A percentile compares a stretch with the other conserved stretches of the same genome.
Conservation (phyloP, 1,140 invertebrate species). For the Atta texana region DNA sequence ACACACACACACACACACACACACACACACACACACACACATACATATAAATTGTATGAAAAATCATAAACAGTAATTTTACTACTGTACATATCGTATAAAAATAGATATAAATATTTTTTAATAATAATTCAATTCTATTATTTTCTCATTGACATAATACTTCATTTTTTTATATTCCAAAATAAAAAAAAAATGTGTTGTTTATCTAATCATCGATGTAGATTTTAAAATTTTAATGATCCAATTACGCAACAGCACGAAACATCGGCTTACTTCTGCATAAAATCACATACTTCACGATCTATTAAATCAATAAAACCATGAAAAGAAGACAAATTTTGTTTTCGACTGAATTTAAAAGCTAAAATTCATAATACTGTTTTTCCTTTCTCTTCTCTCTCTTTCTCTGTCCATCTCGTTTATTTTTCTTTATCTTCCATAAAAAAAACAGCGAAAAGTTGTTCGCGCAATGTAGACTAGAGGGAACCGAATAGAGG, state of each 20-base stretch:
- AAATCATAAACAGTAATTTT: background rate
- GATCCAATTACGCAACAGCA: background rate
- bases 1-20: too few relatives aligned
- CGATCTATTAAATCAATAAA: background rate
- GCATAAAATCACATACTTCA: conserved; percentile 15
- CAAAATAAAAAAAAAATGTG: conserved; percentile 48
- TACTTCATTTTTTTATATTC: background rate
- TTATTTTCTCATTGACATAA: conserved; percentile 22
- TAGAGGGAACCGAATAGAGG: conserved; percentile 1
- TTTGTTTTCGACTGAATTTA: conserved; percentile 76
- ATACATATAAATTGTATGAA: background rate
- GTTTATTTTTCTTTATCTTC: background rate
- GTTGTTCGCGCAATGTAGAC: conserved; percentile 51
- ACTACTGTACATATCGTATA: background rate
- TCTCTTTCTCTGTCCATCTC: background rate
- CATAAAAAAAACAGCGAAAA: conserved; percentile 3
- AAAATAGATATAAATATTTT: background rate
- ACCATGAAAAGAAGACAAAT: conserved; percentile 74
- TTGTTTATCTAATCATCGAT: background rate
- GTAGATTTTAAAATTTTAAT: background rate
- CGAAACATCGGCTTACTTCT: conserved; percentile 1
- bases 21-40: too few relatives aligned
- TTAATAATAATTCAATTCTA: background rate
- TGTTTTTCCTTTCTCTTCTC: background rate
- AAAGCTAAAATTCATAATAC: conserved; percentile 28